Evolutionary conservation across 2,113 vertebrate genomes (phyloP), one percentile per base, ranked within the genome.

Genomic region (Psophia crepitans): DNA sequence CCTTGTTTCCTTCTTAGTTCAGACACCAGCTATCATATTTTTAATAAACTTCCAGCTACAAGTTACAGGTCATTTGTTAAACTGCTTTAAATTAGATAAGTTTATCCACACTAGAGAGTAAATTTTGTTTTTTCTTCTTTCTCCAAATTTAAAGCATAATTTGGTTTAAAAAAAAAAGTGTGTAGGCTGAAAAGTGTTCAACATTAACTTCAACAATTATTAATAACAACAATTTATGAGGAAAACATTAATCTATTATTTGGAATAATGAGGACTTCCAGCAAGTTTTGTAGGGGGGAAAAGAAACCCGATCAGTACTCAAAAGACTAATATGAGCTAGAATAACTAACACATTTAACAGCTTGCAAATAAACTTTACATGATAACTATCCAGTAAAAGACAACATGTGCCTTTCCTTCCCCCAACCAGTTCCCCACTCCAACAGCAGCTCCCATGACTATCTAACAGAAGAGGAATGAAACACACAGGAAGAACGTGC

Each of bases 401-500:
- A 68, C 13, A 87, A 28, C 24, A n/a, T 0, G 5, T 20, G 24
- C 33, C 28, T 46, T 70, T 65, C 44, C 69, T 64, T 37, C 21
- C 35, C 12, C 18, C 54, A 78, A 9, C 24, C 48, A 77, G 37
- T 20, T 44, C 54, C 16, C 43, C 14, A 65, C 2, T 3, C 14
- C 32, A 69, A 30, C 1, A 91, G 32, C n/a, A 69, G 35, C 54
- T 74, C 44, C 54, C 37, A 6, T 12, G 26, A 46, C 22, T 57
- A 33, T 8, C 6, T 26, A 80, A 86, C 7, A 43, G 22, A 84
- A 81, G n/a, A 51, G 12, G 8, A 79, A 57, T 17, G 16, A 86
- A 82, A 83, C 3, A 24, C 2, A 0, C 11, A 39, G 26, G 13
- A 64, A 41, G 18, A 82, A 74, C 26, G 30, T 0, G 1, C 33